Percentiles rank a stretch among this genome's conserved stretches.
Conservation (phyloP, 2,113 vertebrate species). For the Astatoreochromis straeleni region DNA sequence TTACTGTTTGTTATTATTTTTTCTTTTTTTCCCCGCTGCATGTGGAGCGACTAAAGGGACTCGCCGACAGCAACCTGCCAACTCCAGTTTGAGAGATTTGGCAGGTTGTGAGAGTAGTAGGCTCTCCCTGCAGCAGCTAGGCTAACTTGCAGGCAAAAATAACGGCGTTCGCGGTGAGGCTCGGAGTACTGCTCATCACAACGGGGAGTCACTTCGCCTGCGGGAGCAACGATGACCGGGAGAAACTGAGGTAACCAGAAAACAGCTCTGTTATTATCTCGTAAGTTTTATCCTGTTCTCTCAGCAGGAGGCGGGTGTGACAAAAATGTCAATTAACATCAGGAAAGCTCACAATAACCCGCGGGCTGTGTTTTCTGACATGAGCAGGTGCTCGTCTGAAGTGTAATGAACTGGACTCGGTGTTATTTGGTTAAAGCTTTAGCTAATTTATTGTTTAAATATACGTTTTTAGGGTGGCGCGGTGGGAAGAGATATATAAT, state of each 20-base stretch:
- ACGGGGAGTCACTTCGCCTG: background rate
- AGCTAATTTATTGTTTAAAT: background rate
- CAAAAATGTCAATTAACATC: background rate
- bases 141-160: constrained; percentile 22
- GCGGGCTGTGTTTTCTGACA: background rate
- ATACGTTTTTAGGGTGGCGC: background rate
- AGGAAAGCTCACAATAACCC: background rate
- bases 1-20: background rate
- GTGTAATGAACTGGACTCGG: background rate
- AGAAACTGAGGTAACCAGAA: constrained; percentile 35
- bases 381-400: background rate
- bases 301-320: background rate
- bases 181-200: constrained; percentile 35
- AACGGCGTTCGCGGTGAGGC: background rate
- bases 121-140: constrained; percentile 22
- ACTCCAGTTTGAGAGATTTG: background rate
- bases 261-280: background rate
- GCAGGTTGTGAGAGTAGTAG: background rate
- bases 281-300: constrained; percentile 34
- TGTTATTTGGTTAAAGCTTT: background rate
- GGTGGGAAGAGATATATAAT: background rate
- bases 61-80: background rate
- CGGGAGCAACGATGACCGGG: constrained; percentile 1
- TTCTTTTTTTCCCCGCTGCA: background rate
- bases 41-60: background rate